Evolutionary conservation across 2,113 vertebrate genomes (phyloP), one percentile per base, ranked within the genome.

Genomic region (Mastomys coucha): DNA sequence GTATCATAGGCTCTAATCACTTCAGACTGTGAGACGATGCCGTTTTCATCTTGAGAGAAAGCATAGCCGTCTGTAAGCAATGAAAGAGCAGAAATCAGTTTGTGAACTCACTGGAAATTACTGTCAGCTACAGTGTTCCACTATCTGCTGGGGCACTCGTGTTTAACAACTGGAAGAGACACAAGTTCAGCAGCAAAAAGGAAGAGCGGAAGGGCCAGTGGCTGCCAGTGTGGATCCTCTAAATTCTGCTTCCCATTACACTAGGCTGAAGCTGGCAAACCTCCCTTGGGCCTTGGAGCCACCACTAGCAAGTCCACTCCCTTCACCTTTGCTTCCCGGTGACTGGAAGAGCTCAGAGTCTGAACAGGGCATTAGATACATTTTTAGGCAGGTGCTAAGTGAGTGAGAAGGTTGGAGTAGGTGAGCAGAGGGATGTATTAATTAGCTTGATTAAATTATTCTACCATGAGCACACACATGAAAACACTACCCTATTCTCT

Each of bases 41-140:
- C 99, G 45, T 99, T 99, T 98, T 99, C 99, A 75, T 99, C 99
- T 99, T 99, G 99, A 94, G 99, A 99, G 98, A 99, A 99, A 84
- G 99, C 99, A 0, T 99, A 99, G 81, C 99, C 99, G 39, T 99
- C 99, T 99, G 98, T 26, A 98, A 94, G 85, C 45, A 67, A 95
- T 31, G 22, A 97, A 42, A 96, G 39, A 89, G 96, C 0, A 96
- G 31, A 95, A 96, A 89, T 0, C 31, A 93, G 45, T 28, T 20
- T 24, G 6, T 5, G n/a, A 36, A 53, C 76, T 78, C 69, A 33
- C 24, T 36, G 36, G 93, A 67, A 89, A 73, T 77, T 9, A 67
- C 70, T 22, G 36, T 14, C 2, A 80, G 42, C 88, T 95, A 49
- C 53, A 13, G 56, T 82, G 3, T 51, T 26, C 92, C 16, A 22